Conservation (phyloP, 1,140 invertebrate species). For the Panagrolaimus sp. region DNA sequence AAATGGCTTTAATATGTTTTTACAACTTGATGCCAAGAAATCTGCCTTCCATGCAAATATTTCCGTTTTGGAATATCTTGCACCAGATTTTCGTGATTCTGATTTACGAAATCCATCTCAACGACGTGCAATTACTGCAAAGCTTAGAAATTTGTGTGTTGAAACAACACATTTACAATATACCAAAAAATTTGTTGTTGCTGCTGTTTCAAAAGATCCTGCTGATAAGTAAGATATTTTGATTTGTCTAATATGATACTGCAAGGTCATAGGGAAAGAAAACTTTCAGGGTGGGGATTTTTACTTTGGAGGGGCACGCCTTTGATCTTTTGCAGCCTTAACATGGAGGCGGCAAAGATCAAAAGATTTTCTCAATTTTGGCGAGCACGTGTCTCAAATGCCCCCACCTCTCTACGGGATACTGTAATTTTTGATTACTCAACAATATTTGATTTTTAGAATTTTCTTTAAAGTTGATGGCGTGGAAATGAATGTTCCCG, state of each 20-base stretch:
- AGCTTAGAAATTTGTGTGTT: background rate
- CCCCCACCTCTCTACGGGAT: no score
- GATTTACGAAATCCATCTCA: no score
- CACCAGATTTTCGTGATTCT: background rate
- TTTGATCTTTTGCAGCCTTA: no score
- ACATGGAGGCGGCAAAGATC: no score
- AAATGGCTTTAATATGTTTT: background rate
- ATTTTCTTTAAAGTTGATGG: background rate
- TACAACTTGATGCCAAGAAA: conserved; percentile 6
- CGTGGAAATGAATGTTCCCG: background rate
- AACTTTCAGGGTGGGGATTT: no score
- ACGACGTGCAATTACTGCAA: background rate
- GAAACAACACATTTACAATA: background rate
- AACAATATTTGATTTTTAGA: background rate
- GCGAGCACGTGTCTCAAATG: no score
- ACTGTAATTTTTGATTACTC: background rate
- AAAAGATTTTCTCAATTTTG: no score
- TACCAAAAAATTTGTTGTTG: background rate
- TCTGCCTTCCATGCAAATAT: background rate
- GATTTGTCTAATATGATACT: no score
- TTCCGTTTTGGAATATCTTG: background rate
- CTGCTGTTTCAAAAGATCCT: background rate
- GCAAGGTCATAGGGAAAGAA: no score
- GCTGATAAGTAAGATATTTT: background rate
- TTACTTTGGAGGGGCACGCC: no score